A percentile compares a stretch with the other conserved stretches of the same genome.
These are phyloP conservation scores for Acronicta alni DNA, from an alignment of 2,888 invertebrate species.

Conservation along the genomic window DNA sequence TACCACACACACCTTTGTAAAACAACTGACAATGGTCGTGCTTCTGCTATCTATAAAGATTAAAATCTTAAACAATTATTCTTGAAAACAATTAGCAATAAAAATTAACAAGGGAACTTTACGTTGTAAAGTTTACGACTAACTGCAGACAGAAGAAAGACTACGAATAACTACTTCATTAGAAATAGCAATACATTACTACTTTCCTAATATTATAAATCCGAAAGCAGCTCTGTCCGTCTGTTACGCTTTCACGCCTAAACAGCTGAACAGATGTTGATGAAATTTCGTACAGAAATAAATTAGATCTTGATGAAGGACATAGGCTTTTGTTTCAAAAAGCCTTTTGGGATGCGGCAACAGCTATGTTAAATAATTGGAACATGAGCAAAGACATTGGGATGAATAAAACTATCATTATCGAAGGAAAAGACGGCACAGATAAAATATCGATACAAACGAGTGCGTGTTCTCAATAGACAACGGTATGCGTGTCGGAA, in stretches of 20 bases:
- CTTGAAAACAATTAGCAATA: conserved; percentile 19
- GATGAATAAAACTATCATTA: not conserved
- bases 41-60: not conserved
- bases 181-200: too few species aligned
- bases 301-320: too few species aligned
- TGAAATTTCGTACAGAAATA: too few species aligned
- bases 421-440: not conserved
- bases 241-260: too few species aligned
- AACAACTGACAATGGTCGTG: not conserved
- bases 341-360: too few species aligned
- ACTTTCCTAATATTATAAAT: too few species aligned
- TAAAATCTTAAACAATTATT: not conserved
- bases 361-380: too few species aligned
- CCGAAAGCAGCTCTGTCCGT: too few species aligned
- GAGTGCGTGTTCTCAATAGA: conserved; percentile 18
- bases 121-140: not conserved
- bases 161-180: not conserved
- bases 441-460: conserved; percentile 10
- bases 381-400: not conserved
- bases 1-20: not conserved
- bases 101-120: conserved; percentile 1
- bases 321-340: too few species aligned
- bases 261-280: too few species aligned
- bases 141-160: conserved; percentile 1
- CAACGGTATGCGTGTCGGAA: conserved; percentile 47